Evolutionary conservation across 2,113 vertebrate species (phyloP).

Genomic region (Colinus virginianus): DNA sequence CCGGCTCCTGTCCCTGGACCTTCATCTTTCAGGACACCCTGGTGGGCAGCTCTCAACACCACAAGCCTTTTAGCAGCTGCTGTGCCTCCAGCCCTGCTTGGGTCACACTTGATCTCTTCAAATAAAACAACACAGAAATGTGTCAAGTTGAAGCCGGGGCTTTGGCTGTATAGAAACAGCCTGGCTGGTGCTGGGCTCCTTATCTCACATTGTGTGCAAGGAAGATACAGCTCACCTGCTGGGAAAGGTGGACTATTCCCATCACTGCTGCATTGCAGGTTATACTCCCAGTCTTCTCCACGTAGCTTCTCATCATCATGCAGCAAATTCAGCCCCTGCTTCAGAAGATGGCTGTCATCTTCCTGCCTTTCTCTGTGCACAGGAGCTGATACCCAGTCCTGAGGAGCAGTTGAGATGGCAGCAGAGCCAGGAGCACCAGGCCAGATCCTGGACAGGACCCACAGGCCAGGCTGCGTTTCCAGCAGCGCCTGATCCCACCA

Average conservation of each 20-base stretch:
- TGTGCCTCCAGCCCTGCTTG: neutral
- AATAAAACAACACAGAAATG: neutral
- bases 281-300: neutral
- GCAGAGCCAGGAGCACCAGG: neutral
- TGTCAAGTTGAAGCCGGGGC: neutral
- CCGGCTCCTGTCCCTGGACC: neutral
- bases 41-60: neutral
- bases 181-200: neutral
- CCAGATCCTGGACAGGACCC: neutral
- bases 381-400: neutral
- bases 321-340: neutral
- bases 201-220: neutral
- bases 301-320: neutral
- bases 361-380: neutral
- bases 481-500: rapidly evolving
- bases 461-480: neutral
- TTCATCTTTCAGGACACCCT: neutral
- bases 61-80: conserved; percentile 11
- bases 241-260: neutral
- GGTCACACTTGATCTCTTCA: neutral
- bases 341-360: neutral
- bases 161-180: neutral
- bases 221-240: neutral
- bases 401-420: neutral
- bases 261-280: neutral